Percentiles rank a stretch among this genome's conserved stretches.
phyloP scores from a whole-genome alignment of 2,113 vertebrate species.

The Poicephalus gulielmi region DNA sequence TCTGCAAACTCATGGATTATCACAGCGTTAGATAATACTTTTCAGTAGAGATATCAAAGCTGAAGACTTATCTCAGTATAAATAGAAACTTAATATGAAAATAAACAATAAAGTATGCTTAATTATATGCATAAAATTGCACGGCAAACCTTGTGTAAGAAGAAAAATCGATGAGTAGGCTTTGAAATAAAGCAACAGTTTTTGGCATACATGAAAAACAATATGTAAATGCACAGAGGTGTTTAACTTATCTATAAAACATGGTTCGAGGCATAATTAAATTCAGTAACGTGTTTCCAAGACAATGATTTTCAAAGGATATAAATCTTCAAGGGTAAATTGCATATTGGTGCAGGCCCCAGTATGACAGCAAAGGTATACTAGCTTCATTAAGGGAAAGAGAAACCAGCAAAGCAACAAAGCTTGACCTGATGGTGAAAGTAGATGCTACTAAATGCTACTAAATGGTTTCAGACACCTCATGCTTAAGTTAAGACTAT shows the following conservation, averaged over 20 bases:
- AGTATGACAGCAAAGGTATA: not conserved
- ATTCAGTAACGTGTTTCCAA: not conserved
- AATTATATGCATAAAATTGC: not conserved
- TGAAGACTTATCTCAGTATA: not conserved
- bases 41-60: not conserved
- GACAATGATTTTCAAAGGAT: not conserved
- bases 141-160: not conserved
- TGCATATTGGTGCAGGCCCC: not conserved
- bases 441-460: not conserved
- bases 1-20: not conserved
- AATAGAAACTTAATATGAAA: not conserved
- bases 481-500: not conserved
- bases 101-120: not conserved
- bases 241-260: not conserved
- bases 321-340: not conserved
- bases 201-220: not conserved
- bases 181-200: not conserved
- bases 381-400: not conserved
- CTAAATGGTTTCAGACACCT: not conserved
- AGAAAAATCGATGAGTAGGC: not conserved
- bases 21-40: not conserved
- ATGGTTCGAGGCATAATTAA: not conserved
- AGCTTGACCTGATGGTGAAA: slow-evolving; percentile 7
- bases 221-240: not conserved
- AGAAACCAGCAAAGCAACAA: not conserved